These are phyloP conservation scores for Puffinus mauretanicus DNA, from an alignment of 2,113 vertebrate species.

Conservation along the genomic window DNA sequence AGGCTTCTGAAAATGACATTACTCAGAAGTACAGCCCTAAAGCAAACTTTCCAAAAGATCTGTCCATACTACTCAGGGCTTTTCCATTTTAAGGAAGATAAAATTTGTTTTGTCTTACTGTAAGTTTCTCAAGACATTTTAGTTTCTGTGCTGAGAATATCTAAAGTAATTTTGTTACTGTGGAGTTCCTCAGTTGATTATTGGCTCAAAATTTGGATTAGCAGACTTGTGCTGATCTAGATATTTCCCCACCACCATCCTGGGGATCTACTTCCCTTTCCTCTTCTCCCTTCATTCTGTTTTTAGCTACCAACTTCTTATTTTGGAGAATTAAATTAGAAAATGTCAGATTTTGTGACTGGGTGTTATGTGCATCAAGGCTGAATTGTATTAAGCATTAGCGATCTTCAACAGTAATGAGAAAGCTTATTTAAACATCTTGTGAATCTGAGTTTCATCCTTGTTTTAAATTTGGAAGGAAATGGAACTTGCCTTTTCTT, in stretches of 20 bases:
- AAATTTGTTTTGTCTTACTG: neutral
- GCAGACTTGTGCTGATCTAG: neutral
- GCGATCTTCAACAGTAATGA: neutral
- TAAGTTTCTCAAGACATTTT: neutral
- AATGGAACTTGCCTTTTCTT: neutral
- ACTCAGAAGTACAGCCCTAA: neutral
- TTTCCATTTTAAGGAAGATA: neutral
- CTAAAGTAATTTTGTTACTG: neutral
- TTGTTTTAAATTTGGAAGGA: neutral
- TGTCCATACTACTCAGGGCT: neutral
- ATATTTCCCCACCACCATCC: neutral
- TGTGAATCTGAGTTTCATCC: neutral
- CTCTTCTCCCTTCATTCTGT: neutral
- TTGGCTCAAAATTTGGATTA: neutral
- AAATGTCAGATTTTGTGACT: neutral
- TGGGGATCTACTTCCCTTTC: neutral
- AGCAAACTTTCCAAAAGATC: neutral
- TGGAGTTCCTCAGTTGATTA: neutral
- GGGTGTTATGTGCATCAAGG: neutral
- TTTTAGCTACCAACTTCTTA: neutral
- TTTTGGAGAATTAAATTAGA: neutral
- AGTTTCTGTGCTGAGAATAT: neutral
- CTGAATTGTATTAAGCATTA: neutral
- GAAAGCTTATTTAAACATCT: neutral
- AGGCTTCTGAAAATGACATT: neutral